Conservation (phyloP, 2,797 vertebrate genomes). For the Pseudomugil tenellus region DNA sequence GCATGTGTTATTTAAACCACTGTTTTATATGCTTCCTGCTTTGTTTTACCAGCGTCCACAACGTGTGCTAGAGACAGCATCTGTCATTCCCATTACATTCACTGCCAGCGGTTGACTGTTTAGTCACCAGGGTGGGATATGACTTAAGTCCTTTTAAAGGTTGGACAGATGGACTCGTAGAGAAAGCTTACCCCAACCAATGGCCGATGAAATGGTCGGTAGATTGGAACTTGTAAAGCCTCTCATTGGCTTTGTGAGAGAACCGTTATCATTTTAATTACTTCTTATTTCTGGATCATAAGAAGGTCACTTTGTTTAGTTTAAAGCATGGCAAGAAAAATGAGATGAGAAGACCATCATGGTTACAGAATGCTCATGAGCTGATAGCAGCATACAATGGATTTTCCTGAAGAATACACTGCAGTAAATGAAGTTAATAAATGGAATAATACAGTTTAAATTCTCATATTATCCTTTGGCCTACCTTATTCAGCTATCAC, state of each 20-base stretch:
- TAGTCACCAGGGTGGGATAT: slow-evolving; percentile 44
- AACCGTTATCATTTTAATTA: slow-evolving; percentile 60
- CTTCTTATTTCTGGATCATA: slow-evolving; percentile 52
- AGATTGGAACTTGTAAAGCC: slow-evolving; percentile 50
- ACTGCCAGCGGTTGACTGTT: slow-evolving; percentile 53
- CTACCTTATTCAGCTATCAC: slow-evolving; percentile 62
- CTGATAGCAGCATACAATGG: not conserved
- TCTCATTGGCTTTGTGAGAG: slow-evolving; percentile 51
- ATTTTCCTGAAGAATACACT: slow-evolving; percentile 16
- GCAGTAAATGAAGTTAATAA: slow-evolving; percentile 16
- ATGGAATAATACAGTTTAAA: slow-evolving; percentile 19
- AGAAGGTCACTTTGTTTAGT: slow-evolving; percentile 1
- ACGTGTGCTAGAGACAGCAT: slow-evolving; percentile 42
- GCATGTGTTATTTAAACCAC: slow-evolving; percentile 13
- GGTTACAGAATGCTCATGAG: not conserved
- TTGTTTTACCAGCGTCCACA: slow-evolving; percentile 28
- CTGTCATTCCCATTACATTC: slow-evolving; percentile 38
- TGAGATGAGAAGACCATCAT: not conserved
- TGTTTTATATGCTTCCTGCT: slow-evolving; percentile 46
- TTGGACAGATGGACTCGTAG: slow-evolving; percentile 65
- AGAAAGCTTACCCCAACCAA: slow-evolving; percentile 57
- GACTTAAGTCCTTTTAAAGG: slow-evolving; percentile 42
- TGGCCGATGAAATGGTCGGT: slow-evolving; percentile 56
- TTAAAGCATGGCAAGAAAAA: not conserved
- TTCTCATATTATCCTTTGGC: slow-evolving; percentile 40